Percentiles rank a stretch among this genome's conserved stretches.
Conservation (phyloP, 2,797 vertebrate genomes). For the Spinibarbus caldwelli region DNA sequence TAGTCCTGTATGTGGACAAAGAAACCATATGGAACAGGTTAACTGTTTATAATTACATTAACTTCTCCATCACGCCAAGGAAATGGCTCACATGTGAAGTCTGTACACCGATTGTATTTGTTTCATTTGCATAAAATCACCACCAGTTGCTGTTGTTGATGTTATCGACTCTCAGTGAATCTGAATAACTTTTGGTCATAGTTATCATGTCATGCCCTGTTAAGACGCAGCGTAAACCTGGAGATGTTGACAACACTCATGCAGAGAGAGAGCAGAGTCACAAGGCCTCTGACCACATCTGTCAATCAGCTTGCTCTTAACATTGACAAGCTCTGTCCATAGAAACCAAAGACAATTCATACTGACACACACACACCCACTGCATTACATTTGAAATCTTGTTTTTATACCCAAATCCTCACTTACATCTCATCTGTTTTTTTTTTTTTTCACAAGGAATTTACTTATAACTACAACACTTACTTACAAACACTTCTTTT, state of each 20-base stretch:
- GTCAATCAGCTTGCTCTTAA: neutral
- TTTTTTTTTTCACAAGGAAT: neutral
- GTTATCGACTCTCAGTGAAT: neutral
- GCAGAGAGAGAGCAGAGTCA: neutral
- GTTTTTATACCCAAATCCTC: neutral
- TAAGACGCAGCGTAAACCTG: neutral
- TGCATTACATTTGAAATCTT: neutral
- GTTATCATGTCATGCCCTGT: neutral
- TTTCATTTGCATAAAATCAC: neutral
- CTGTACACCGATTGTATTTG: neutral
- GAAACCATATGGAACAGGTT: neutral
- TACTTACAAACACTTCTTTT: too few species aligned
- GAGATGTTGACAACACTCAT: neutral
- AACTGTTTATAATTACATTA: neutral
- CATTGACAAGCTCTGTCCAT: neutral
- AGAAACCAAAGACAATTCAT: neutral
- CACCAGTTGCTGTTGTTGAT: neutral
- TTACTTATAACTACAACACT: too few species aligned
- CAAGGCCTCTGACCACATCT: constrained; percentile 2
- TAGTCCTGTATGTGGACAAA: neutral
- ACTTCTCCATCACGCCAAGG: neutral
- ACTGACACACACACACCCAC: neutral
- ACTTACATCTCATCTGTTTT: neutral
- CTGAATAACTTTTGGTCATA: neutral
- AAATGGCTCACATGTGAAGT: neutral